phyloP scores from a whole-genome alignment of 2,113 vertebrate genomes.

The Vireo altiloquus region DNA sequence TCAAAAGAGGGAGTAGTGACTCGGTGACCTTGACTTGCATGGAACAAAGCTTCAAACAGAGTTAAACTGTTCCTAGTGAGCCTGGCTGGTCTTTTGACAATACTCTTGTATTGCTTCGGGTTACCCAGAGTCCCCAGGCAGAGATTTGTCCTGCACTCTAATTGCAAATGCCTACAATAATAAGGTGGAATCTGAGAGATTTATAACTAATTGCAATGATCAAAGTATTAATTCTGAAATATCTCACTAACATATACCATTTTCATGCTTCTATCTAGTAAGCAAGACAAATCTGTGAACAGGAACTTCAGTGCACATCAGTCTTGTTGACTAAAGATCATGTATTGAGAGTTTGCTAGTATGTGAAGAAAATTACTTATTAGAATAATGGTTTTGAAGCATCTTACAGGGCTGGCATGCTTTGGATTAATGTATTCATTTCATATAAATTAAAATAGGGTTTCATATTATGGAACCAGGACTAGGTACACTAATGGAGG shows the following conservation, averaged over 20 bases:
- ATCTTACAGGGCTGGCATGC: neutral
- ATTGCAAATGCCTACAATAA: neutral
- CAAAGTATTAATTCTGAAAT: slow-evolving; percentile 1
- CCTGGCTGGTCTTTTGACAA: neutral
- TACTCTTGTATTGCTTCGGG: neutral
- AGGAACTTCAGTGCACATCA: neutral
- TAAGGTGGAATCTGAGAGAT: neutral
- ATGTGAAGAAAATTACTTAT: neutral
- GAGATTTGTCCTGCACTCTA: neutral
- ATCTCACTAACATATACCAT: neutral
- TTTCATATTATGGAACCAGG: neutral
- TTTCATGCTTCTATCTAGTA: neutral
- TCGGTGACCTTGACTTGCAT: neutral
- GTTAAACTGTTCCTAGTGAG: neutral
- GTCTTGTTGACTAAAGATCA: neutral
- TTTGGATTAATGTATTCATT: neutral
- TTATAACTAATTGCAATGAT: neutral
- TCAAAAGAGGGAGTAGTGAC: neutral
- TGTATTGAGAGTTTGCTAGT: neutral
- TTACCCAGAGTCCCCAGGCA: neutral
- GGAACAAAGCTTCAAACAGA: neutral
- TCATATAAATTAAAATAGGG: neutral
- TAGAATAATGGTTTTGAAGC: neutral
- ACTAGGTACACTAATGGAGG: neutral
- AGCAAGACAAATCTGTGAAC: neutral